These are phyloP conservation scores for Mormyrus proboscirostris DNA, from an alignment of 2,797 vertebrate species.

Conservation along the genomic window DNA sequence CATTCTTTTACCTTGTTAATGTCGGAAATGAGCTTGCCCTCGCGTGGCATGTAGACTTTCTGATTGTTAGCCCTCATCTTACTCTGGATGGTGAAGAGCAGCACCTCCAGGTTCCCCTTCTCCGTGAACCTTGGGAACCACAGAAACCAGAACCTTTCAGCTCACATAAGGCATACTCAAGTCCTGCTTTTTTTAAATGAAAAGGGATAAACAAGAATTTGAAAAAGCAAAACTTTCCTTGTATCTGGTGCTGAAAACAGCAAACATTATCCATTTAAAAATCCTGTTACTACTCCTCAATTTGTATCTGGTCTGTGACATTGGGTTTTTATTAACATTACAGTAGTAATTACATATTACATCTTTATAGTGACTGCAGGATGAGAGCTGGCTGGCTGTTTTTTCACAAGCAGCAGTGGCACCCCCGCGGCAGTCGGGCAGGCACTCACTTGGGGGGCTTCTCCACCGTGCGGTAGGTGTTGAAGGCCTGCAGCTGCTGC, in stretches of 20 bases:
- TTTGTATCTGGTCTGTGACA: not conserved
- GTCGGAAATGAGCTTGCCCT: slow-evolving; percentile 93
- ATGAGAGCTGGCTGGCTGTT: not conserved
- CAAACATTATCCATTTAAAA: not conserved
- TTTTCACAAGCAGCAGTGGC: no score
- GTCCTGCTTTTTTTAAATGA: not conserved
- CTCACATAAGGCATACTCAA: no score
- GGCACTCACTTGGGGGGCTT: slow-evolving; percentile 86
- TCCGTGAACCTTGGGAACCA: slow-evolving; percentile 76
- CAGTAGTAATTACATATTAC: not conserved
- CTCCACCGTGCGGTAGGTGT: slow-evolving; percentile 93
- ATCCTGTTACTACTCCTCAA: not conserved
- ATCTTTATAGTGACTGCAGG: not conserved
- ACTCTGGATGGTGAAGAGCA: slow-evolving; percentile 93
- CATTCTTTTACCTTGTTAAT: slow-evolving; percentile 78
- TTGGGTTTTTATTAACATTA: not conserved
- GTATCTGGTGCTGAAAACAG: not conserved
- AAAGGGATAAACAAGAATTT: not conserved
- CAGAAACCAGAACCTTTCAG: not conserved
- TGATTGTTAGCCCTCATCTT: slow-evolving; percentile 97
- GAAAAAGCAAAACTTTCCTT: not conserved
- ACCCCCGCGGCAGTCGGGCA: no score
- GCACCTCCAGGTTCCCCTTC: slow-evolving; percentile 89
- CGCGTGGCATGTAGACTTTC: slow-evolving; percentile 89
- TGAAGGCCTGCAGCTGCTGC: slow-evolving; percentile 95